Evolutionary conservation across 2,888 invertebrate species (phyloP).

Genomic region (Liopterus haemorrhoidalis): DNA sequence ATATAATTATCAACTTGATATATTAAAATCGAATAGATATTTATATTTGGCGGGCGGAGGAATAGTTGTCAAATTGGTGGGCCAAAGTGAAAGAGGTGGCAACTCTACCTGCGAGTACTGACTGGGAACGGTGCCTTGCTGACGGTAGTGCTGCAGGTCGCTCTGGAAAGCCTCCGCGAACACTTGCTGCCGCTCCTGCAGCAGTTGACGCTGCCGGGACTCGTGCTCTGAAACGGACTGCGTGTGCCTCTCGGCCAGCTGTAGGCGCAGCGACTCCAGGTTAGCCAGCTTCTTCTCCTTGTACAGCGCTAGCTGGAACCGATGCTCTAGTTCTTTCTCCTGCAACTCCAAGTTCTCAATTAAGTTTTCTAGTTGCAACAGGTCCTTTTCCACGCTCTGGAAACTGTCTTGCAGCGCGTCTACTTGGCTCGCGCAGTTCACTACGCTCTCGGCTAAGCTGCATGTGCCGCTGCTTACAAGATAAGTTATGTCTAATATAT

Average conservation of each 20-base stretch:
- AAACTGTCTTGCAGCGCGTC: slow-evolving; percentile 53
- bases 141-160: slow-evolving; percentile 60
- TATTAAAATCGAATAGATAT: no score
- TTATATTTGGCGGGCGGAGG: no score
- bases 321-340: slow-evolving; percentile 64
- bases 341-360: slow-evolving; percentile 65
- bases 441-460: slow-evolving; percentile 44
- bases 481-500: slow-evolving; percentile 38
- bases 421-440: slow-evolving; percentile 50
- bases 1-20: no score
- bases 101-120: no score
- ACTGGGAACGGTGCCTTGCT: slow-evolving; percentile 58
- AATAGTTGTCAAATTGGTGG: neutral
- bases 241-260: slow-evolving; percentile 54
- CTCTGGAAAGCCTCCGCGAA: slow-evolving; percentile 65
- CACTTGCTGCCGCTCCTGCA: slow-evolving; percentile 61
- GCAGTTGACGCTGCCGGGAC: slow-evolving; percentile 48
- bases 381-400: slow-evolving; percentile 58
- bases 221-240: slow-evolving; percentile 54
- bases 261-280: slow-evolving; percentile 45
- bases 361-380: slow-evolving; percentile 61
- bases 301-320: slow-evolving; percentile 63
- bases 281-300: slow-evolving; percentile 61
- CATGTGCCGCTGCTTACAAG: slow-evolving; percentile 39
- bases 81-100: slow-evolving; percentile 21